Evolutionary conservation across 2,113 vertebrate species (phyloP).

Genomic region (Gnathonemus longibarbis): DNA sequence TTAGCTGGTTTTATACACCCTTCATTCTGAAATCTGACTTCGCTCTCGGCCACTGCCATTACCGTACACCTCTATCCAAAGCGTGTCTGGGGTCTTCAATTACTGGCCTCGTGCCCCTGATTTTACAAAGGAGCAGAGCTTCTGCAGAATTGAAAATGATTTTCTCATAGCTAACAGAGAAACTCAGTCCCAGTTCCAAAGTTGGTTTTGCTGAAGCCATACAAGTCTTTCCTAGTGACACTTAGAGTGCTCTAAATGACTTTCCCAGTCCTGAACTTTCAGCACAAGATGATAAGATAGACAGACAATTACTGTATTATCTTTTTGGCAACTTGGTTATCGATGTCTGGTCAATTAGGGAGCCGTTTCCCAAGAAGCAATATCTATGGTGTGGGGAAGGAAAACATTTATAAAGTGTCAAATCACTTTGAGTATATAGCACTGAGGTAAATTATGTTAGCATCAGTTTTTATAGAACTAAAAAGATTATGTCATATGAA

Average conservation of each 20-base stretch:
- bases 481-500: background rate
- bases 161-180: background rate
- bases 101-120: background rate
- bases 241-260: background rate
- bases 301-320: background rate
- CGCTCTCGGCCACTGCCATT: background rate
- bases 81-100: background rate
- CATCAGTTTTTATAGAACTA: background rate
- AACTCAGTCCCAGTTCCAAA: background rate
- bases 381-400: background rate
- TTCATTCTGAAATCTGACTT: background rate
- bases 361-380: background rate
- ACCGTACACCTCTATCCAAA: background rate
- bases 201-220: background rate
- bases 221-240: background rate
- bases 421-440: background rate
- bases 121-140: background rate
- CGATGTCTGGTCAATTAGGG: background rate
- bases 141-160: background rate
- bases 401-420: background rate
- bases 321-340: background rate
- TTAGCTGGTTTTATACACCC: background rate
- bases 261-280: background rate
- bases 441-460: background rate
- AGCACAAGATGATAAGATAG: background rate